These are phyloP conservation scores for Hiodon tergisus DNA, from an alignment of 2,113 vertebrate genomes.

Conservation along the genomic window DNA sequence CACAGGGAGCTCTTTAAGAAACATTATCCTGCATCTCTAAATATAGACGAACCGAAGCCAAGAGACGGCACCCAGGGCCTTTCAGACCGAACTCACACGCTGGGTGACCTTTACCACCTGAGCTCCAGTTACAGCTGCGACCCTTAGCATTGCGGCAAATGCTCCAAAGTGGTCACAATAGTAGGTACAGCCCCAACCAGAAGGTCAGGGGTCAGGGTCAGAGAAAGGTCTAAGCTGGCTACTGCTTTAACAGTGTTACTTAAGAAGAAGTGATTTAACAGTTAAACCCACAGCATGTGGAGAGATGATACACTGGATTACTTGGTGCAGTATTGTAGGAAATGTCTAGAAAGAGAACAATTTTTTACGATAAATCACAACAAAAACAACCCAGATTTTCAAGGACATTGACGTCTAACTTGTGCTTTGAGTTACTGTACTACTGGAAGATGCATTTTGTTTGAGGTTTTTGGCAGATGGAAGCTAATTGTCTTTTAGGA, in stretches of 20 bases:
- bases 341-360: no score
- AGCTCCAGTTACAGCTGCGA: constrained; percentile 70
- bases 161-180: constrained; percentile 39
- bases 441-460: no score
- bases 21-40: constrained; percentile 52
- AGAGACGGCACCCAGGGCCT: constrained; percentile 29
- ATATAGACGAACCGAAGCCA: constrained; percentile 49
- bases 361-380: no score
- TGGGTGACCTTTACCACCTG: constrained; percentile 67
- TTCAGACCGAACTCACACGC: constrained; percentile 26
- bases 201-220: constrained; percentile 44
- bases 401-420: no score
- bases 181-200: constrained; percentile 31
- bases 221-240: constrained; percentile 5
- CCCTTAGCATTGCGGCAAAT: constrained; percentile 54
- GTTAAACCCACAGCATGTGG: not conserved
- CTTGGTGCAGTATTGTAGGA: no score
- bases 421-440: no score
- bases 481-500: no score
- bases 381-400: no score
- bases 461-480: no score
- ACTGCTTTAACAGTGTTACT: not conserved
- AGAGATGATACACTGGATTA: not conserved
- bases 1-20: constrained; percentile 35
- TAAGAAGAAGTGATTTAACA: not conserved